Base-by-base conservation (phyloP, 2,113 vertebrate genomes). In the Neogale vison region DNA sequence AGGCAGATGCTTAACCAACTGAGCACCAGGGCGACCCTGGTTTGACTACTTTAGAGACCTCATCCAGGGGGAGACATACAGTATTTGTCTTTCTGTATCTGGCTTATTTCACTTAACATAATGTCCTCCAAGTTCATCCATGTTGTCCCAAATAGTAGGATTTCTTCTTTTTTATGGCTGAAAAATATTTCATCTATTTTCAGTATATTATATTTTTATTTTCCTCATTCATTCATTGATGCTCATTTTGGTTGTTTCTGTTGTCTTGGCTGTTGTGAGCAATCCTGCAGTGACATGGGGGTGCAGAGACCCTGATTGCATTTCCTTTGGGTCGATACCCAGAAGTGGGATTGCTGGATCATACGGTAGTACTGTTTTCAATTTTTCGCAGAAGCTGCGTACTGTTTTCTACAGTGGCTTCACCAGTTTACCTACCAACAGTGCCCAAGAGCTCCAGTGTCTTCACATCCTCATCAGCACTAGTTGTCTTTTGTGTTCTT, bases 331-430 rank as follows among this genome's bases (percentile, higher is more conserved):
- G 31, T 23, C 5, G 2, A 17, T 20, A 57, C 17, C 26, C 59
- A 47, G 42, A 42, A 8, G 9, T 9, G 20, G 10, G n/a, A 20
- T 36, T 1, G 26, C 93, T 4, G 4, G 26, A 0, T 83, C 79
- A 3, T 1, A 11, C 1, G 2, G 4, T 20, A 14, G n/a, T 52
- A 14, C n/a, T 42, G 1, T 26, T n/a, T 52, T 42, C 20, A 76
- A 42, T 10, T 50, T 83, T 42, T 34, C 20, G n/a, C 39, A 7
- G 55, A 89, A 74, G 4, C 26, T 10, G 21, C 12, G 2, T 14
- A 7, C 4, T 10, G 20, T 83, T 74, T 82, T 82, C 86, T 42
- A 3, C 4, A 18, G 3, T n/a, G 24, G 42, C 55, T 52, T 9
- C 26, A 34, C 18, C 52, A 59, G 0, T 61, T 36, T 18, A 13